Evolutionary conservation across 2,113 vertebrate genomes (phyloP), one percentile per base, ranked within the genome.

Genomic region (Ictalurus punctatus): DNA sequence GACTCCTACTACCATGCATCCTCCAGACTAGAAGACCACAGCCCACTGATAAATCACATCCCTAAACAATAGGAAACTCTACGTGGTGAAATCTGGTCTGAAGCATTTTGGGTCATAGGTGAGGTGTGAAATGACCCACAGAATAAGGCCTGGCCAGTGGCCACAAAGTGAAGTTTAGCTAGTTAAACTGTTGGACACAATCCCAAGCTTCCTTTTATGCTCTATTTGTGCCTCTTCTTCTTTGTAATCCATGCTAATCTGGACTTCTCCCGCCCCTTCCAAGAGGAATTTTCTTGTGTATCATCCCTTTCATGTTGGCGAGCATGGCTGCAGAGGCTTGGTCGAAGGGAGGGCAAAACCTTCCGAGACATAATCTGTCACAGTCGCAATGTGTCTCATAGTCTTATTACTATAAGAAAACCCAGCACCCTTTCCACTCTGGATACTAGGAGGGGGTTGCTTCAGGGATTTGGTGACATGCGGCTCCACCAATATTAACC

Each of bases 1-100:
- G 88, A 85, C 89, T 90, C 91, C 63, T 85, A 73, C 88, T 48
- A 85, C 73, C 67, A 80, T 83, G 89, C 61, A 82, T 87, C 82
- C 86, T 90, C 84, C 79, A 82, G 89, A 90, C 90, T 61, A 67
- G n/a, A 44, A 59, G 87, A 87, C 90, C 89, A 88, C 86, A 90
- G 87, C 87, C 89, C 89, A 88, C 93, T 81, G 89, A 94, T 94
- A 91, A 94, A 94, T 92, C 92, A 86, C 90, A 81, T 73, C 52
- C 44, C 78, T n/a, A 69, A 89, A 92, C 91, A 92, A 91, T 88
- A 76, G 90, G 67, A 48, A 78, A 30, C n/a, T 54, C n/a, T 52
- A 88, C 25, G 71, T 82, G 86, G 83, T 86, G 65, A 85, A 85
- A 69, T 54, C 84, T 73, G 48, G 30, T 56, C 48, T n/a, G 30